Evolutionary conservation across 2,113 vertebrate species (phyloP).

Genomic region (Carassius gibelio): DNA sequence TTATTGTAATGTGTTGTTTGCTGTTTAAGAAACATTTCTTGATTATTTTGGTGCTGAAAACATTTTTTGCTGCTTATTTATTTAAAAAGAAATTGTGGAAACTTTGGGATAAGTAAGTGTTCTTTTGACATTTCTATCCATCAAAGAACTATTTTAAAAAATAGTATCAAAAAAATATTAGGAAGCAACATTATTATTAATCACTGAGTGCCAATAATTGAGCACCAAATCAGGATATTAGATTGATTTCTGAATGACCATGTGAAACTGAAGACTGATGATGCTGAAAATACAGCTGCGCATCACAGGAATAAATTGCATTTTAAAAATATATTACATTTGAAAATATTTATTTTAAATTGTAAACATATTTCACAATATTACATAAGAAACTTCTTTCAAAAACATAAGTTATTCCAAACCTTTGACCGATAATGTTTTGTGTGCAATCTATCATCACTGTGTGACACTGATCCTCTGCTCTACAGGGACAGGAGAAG

Average conservation of each 20-base stretch:
- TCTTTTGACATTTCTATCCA: too few relatives aligned
- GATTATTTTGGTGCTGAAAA: too few relatives aligned
- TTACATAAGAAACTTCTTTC: too few relatives aligned
- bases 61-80: too few relatives aligned
- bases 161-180: too few relatives aligned
- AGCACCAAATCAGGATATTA: not conserved
- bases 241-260: too few relatives aligned
- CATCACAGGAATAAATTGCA: not conserved
- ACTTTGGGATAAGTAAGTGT: not conserved
- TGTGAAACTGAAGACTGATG: too few relatives aligned
- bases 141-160: too few relatives aligned
- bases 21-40: not conserved
- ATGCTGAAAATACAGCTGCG: too few relatives aligned
- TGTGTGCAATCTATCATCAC: not conserved
- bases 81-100: not conserved
- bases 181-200: not conserved
- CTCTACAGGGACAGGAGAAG: not conserved
- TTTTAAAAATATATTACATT: not conserved
- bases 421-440: not conserved
- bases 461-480: not conserved
- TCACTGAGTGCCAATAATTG: not conserved
- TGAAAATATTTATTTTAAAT: not conserved
- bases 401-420: not conserved
- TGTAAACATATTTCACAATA: too few relatives aligned
- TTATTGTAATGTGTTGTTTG: not conserved